Conservation (phyloP, 2,113 vertebrate species). For the Heptranchias perlo region DNA sequence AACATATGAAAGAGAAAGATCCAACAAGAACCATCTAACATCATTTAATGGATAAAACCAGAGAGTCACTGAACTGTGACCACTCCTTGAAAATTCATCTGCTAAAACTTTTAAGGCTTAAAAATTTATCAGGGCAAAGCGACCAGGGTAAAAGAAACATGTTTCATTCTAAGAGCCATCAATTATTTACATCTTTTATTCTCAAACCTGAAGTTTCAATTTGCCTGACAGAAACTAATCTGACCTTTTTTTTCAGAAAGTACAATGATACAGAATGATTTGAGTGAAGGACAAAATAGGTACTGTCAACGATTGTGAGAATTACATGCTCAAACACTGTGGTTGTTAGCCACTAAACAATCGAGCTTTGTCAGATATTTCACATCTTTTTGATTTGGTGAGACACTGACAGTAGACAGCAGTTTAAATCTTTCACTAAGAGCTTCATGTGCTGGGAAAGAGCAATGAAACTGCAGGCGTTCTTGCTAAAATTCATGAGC, state of each 20-base stretch:
- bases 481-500: not conserved
- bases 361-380: not conserved
- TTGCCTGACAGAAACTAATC: constrained; percentile 24
- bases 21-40: not conserved
- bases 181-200: constrained; percentile 55
- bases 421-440: not conserved
- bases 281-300: not conserved
- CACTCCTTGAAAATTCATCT: not conserved
- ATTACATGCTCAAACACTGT: not conserved
- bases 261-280: not conserved
- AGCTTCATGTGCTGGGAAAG: not conserved
- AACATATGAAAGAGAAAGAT: not conserved
- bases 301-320: not conserved
- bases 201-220: constrained; percentile 29
- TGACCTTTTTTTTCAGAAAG: not conserved
- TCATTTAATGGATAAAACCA: not conserved
- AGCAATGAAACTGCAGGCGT: not conserved
- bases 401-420: no score
- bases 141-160: not conserved
- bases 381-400: not conserved
- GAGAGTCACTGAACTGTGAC: not conserved
- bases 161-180: constrained; percentile 54
- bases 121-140: not conserved
- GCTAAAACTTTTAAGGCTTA: not conserved
- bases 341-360: not conserved